Evolutionary conservation across 2,888 invertebrate genomes (phyloP), one percentile per base, ranked within the genome.

Genomic region (Lasius fuliginosus): DNA sequence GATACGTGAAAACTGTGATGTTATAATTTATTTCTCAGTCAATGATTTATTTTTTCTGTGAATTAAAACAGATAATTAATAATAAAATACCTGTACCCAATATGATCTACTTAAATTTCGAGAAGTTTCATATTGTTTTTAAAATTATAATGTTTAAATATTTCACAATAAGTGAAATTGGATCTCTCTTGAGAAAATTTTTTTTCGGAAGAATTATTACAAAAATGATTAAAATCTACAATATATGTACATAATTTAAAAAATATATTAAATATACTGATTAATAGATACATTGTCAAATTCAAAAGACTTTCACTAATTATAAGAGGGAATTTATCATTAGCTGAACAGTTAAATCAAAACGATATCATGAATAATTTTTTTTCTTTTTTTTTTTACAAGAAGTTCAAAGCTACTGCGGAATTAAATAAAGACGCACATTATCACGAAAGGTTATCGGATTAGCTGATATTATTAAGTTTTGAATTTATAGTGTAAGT

Each of bases 391-490:
- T 23, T 30, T 11, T 58, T 3, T 73, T 27, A 27, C 23, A 46
- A 64, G 64, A 75, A 64, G 46, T 62, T 33, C 0, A 62, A 12
- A 75, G 62, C 12, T 75, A 46, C 8, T 62, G 74, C 42, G 23
- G 23, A 75, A 46, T 11, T 75, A 33, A 23, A 62, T 33, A 46
- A 60, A 74, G n/a, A 74, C 18, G 23, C n/a, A 60, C 12, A 30
- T 42, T 30, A 62, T 64, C 33, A 9, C 15, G 15, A 75, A 46
- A 46, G 75, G 75, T 75, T 75, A 75, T 75, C 46, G 46, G 42
- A 46, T 75, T n/a, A 46, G 9, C 46, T 74, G 62, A 75, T 62
- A 42, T 42, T 58, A 62, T 62, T 30, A 23, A 9, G 30, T 62
- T 62, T 75, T 30, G n/a, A 69, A 18, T 69, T 46, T 30, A 33